Conservation (phyloP, 1,140 invertebrate species). For the Ruditapes philippinarum region DNA sequence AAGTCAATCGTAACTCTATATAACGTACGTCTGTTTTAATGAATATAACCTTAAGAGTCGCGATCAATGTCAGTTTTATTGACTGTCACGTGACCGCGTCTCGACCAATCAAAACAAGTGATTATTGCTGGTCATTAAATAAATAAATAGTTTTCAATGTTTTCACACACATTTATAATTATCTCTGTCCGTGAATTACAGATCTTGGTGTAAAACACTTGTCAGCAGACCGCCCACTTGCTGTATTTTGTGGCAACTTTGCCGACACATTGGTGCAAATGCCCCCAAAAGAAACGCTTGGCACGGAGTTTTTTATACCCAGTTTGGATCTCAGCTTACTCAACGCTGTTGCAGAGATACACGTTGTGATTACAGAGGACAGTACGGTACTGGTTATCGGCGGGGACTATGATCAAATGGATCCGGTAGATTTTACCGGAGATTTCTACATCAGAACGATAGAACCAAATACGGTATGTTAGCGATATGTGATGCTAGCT, state of each 20-base stretch:
- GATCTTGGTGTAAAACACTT: neutral
- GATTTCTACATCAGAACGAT: neutral
- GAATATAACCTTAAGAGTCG: too few relatives aligned
- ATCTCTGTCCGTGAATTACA: neutral
- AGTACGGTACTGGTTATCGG: constrained; percentile 1
- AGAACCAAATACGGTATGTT: neutral
- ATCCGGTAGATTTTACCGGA: neutral
- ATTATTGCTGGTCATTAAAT: too few relatives aligned
- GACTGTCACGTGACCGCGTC: too few relatives aligned
- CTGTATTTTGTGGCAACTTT: constrained; percentile 31
- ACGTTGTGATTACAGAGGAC: neutral
- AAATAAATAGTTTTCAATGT: too few relatives aligned
- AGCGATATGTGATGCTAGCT: too few relatives aligned
- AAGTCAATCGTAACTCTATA: too few relatives aligned
- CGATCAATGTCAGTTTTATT: too few relatives aligned
- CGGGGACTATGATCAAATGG: constrained; percentile 34
- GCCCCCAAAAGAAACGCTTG: neutral
- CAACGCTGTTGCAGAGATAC: neutral
- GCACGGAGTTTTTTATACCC: constrained; percentile 8
- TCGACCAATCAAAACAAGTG: too few relatives aligned
- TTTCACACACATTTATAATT: too few relatives aligned
- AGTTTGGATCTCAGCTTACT: neutral
- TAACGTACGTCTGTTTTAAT: too few relatives aligned
- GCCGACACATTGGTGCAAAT: neutral
- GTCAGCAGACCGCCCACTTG: neutral